phyloP scores from a whole-genome alignment of 2,797 vertebrate species.

The Urosaurus nigricauda region DNA sequence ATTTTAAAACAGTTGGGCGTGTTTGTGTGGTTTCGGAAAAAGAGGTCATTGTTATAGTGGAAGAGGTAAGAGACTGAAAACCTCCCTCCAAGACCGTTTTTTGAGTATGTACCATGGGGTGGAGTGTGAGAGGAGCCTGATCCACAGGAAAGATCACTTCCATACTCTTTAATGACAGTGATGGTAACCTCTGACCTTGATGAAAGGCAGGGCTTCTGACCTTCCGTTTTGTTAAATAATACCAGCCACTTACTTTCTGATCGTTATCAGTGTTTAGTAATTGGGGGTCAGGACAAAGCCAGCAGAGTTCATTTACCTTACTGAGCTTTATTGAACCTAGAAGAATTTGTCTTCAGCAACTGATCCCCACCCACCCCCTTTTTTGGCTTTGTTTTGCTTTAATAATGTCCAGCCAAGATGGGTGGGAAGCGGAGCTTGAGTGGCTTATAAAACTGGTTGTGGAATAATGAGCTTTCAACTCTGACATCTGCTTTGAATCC shows the following conservation, averaged over 20 bases:
- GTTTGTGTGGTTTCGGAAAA: not conserved
- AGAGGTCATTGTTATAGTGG: not conserved
- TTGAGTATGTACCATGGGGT: not conserved
- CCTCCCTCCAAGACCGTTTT: not conserved
- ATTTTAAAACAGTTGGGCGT: not conserved
- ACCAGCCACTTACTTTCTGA: conserved; percentile 69
- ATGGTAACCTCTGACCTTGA: conserved; percentile 74
- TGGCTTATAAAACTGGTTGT: conserved; percentile 54
- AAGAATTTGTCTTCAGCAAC: conserved; percentile 67
- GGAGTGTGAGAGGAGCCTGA: not conserved
- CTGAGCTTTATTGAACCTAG: conserved; percentile 57
- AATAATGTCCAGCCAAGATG: conserved; percentile 60
- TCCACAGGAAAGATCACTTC: conserved; percentile 63
- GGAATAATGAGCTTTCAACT: conserved; percentile 63
- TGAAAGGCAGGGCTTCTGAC: conserved; percentile 69
- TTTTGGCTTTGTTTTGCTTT: not conserved
- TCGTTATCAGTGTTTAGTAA: conserved; percentile 71
- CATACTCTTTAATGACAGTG: conserved; percentile 71
- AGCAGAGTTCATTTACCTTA: conserved; percentile 58
- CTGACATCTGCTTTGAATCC: conserved; percentile 72
- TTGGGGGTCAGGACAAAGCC: conserved; percentile 73
- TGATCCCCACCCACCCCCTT: conserved; percentile 53
- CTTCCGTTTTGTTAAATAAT: conserved; percentile 76
- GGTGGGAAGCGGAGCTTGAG: conserved; percentile 57
- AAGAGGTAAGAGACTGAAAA: not conserved